Conservation (phyloP, 64 coral and sea anemone genomes). For the Dendronephthya gigantea region DNA sequence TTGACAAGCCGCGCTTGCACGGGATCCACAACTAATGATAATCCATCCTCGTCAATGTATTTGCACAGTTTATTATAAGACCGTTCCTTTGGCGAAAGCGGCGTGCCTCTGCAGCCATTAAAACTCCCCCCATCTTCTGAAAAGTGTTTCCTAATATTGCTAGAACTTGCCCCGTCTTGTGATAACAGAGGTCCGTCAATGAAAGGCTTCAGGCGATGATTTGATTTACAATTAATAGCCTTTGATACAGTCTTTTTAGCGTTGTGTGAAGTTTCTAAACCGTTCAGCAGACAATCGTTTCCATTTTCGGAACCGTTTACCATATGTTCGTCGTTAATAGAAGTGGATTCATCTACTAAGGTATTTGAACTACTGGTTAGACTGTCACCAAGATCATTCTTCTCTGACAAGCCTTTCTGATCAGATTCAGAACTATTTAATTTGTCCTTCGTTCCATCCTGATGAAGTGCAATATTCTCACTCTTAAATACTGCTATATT, state of each 20-base stretch:
- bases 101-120: not conserved
- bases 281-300: not conserved
- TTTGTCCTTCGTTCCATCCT: not conserved
- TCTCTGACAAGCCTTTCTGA: not conserved
- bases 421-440: not conserved
- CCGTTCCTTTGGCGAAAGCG: slow-evolving; percentile 5
- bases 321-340: not conserved
- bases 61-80: slow-evolving; percentile 33
- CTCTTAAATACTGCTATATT: not conserved
- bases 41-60: slow-evolving; percentile 72
- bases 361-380: not conserved
- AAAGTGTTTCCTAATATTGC: not conserved
- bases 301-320: not conserved
- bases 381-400: not conserved
- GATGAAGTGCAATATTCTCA: not conserved
- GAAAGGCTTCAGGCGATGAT: not conserved
- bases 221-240: not conserved
- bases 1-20: slow-evolving; percentile 72
- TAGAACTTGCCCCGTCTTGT: not conserved
- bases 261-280: not conserved
- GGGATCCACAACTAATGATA: slow-evolving; percentile 51
- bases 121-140: not conserved
- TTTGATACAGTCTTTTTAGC: not conserved
- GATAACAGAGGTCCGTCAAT: not conserved
- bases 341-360: not conserved